These are phyloP conservation scores for Myoxocephalus aenaeus DNA, from an alignment of 2,797 vertebrate genomes.

Conservation along the genomic window DNA sequence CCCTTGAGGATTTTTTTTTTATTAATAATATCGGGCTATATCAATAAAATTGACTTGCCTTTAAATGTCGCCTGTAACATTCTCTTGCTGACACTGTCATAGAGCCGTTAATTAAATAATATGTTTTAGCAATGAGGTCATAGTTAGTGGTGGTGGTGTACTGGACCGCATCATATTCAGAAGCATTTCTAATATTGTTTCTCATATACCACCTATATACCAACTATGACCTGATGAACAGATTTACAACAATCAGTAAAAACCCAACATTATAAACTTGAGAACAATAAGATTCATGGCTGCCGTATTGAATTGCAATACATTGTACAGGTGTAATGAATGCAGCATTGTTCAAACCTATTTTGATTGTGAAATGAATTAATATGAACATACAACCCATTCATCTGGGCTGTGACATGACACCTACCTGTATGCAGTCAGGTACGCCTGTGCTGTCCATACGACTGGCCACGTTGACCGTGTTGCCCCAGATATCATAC, in stretches of 20 bases:
- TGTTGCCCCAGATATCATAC: constrained; percentile 97
- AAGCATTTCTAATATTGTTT: neutral
- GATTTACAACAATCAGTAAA: neutral
- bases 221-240: neutral
- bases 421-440: constrained; percentile 92
- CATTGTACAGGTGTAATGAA: neutral
- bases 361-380: neutral
- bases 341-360: neutral
- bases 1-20: neutral
- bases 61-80: neutral
- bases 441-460: constrained; percentile 99
- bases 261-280: neutral
- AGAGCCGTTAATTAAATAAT: neutral
- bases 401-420: neutral
- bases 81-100: neutral
- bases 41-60: neutral
- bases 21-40: neutral
- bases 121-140: neutral
- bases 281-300: neutral
- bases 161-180: neutral
- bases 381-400: neutral
- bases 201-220: neutral
- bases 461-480: constrained; percentile 97
- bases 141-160: neutral
- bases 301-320: neutral